These are phyloP conservation scores for Ectobius pallidus DNA, from an alignment of 2,888 invertebrate species.

Conservation along the genomic window DNA sequence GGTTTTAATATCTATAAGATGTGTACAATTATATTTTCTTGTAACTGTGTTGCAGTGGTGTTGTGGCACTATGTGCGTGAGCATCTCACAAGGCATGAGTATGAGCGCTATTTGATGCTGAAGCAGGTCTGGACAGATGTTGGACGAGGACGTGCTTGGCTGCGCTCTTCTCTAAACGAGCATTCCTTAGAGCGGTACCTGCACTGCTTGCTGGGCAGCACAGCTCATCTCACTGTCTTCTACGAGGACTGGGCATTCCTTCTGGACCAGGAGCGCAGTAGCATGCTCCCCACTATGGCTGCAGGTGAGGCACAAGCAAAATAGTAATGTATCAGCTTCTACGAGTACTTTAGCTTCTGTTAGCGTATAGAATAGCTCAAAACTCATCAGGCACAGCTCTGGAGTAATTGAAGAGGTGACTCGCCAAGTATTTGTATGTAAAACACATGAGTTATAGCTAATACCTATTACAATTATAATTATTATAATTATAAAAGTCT, in stretches of 20 bases:
- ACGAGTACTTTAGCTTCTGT: too few relatives aligned
- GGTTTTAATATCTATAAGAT: too few relatives aligned
- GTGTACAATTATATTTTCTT: too few relatives aligned
- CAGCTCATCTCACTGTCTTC: slow-evolving; percentile 64
- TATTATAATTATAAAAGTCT: too few relatives aligned
- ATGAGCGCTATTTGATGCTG: slow-evolving; percentile 79
- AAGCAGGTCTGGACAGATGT: slow-evolving; percentile 72
- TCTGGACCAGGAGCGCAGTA: slow-evolving; percentile 77
- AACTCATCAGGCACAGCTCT: too few relatives aligned
- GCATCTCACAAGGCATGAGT: slow-evolving; percentile 86
- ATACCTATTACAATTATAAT: too few relatives aligned
- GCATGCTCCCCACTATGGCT: slow-evolving; percentile 83
- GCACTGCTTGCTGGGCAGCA: slow-evolving; percentile 73
- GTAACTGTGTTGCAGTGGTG: slow-evolving; percentile 62
- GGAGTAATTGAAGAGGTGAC: too few relatives aligned
- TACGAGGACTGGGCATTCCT: slow-evolving; percentile 90
- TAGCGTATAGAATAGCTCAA: too few relatives aligned
- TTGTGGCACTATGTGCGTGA: slow-evolving; percentile 81
- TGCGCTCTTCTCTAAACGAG: slow-evolving; percentile 89
- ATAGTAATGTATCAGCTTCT: too few relatives aligned
- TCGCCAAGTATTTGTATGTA: too few relatives aligned
- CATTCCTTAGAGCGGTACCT: slow-evolving; percentile 84
- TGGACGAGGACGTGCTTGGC: slow-evolving; percentile 86
- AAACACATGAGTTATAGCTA: too few relatives aligned
- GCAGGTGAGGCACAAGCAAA: too few relatives aligned